phyloP scores from a whole-genome alignment of 2,888 invertebrate genomes.

The Cerastoderma edule region DNA sequence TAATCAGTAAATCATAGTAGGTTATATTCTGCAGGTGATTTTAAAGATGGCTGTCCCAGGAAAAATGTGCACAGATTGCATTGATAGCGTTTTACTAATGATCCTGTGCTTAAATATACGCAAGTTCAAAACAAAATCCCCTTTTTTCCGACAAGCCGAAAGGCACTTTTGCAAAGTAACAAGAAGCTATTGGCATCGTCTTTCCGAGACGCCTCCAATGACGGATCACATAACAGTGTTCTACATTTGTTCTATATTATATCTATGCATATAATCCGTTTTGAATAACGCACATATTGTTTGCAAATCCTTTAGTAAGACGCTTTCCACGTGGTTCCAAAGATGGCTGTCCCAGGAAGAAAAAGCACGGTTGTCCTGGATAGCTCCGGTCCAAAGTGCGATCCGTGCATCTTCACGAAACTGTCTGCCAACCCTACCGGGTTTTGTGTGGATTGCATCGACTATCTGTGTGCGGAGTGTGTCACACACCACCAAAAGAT shows the following conservation, averaged over 20 bases:
- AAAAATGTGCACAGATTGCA: too few species aligned
- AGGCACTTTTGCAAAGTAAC: too few species aligned
- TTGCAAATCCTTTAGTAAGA: neutral
- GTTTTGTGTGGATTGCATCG: neutral
- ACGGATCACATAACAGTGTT: neutral
- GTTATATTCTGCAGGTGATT: too few species aligned
- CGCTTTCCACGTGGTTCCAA: neutral
- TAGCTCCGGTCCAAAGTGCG: neutral
- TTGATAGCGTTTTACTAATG: too few species aligned
- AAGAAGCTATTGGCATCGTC: too few species aligned
- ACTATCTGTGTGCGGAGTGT: constrained; percentile 1
- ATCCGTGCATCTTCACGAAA: neutral
- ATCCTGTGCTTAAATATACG: too few species aligned
- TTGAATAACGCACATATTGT: neutral
- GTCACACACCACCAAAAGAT: neutral
- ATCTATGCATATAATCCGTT: neutral
- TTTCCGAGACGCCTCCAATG: too few species aligned
- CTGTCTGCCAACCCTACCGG: neutral
- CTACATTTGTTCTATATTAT: neutral
- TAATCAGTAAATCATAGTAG: too few species aligned
- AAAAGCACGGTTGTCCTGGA: neutral
- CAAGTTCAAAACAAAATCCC: too few species aligned
- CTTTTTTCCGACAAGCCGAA: too few species aligned
- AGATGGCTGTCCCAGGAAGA: neutral
- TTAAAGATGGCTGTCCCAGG: too few species aligned